Percentiles rank a stretch among this genome's conserved stretches.
Evolutionary conservation across 1,140 invertebrate species (phyloP).

Genomic region (Gonioctena quinquepunctata): DNA sequence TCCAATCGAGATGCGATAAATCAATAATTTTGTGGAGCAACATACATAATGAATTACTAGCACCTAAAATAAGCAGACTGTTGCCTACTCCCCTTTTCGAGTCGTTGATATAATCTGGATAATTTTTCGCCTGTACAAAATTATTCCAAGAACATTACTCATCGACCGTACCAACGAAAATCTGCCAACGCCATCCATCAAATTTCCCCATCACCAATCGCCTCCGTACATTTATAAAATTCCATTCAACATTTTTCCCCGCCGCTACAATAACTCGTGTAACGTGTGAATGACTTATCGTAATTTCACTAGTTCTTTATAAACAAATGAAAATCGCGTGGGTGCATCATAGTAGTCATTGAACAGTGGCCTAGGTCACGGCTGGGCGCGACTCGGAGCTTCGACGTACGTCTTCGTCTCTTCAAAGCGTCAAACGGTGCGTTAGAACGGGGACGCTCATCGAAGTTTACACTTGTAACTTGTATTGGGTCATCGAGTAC

Average conservation of each 20-base stretch:
- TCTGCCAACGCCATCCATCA: neutral
- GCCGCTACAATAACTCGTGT: neutral
- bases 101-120: no score
- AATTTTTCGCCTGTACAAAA: no score
- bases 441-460: slow-evolving; percentile 4
- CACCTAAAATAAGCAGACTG: no score
- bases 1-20: no score
- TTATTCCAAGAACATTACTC: no score
- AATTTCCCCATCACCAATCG: neutral
- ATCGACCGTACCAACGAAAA: no score
- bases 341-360: slow-evolving; percentile 48
- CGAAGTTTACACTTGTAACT: neutral
- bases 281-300: neutral
- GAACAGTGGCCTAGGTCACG: slow-evolving; percentile 49
- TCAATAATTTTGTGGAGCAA: no score
- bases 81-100: no score
- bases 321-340: slow-evolving; percentile 26
- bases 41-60: no score
- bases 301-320: slow-evolving; percentile 2
- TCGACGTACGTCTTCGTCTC: slow-evolving; percentile 28
- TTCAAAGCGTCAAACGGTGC: neutral
- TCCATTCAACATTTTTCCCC: neutral
- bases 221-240: neutral
- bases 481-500: slow-evolving; percentile 11
- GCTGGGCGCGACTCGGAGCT: slow-evolving; percentile 22